A percentile compares a stretch with the other conserved stretches of the same genome.
Conservation (phyloP, 1,140 invertebrate genomes). For the Drosophila kanapiae region DNA sequence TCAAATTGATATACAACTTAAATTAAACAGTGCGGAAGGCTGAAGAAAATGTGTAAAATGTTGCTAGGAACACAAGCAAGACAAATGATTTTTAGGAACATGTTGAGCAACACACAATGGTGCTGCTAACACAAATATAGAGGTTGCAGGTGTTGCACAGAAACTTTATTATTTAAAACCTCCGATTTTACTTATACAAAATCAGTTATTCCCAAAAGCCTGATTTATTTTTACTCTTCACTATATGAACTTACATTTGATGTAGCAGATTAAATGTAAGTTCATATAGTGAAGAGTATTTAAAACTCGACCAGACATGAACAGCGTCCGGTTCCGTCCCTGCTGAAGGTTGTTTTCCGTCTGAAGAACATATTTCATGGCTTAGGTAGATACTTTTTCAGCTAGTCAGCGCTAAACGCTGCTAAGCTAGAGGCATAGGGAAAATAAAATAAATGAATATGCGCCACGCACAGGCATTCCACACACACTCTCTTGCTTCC, state of each 20-base stretch:
- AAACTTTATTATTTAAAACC: too few relatives aligned
- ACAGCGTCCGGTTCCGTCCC: not conserved
- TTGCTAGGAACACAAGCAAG: too few relatives aligned
- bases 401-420: conserved; percentile 69
- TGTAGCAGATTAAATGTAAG: not conserved
- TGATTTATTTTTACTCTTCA: too few relatives aligned
- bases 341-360: conserved; percentile 23
- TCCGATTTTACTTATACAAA: too few relatives aligned
- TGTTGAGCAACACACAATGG: too few relatives aligned
- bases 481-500: conserved; percentile 15
- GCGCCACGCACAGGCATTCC: conserved; percentile 70
- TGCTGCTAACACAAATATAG: too few relatives aligned
- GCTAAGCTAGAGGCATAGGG: conserved; percentile 39
- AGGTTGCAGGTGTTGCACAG: too few relatives aligned
- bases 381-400: conserved; percentile 71
- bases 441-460: conserved; percentile 78
- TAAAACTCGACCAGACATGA: not conserved
- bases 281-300: not conserved
- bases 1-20: too few relatives aligned
- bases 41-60: too few relatives aligned
- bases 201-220: too few relatives aligned
- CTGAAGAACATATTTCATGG: conserved; percentile 70
- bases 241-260: not conserved
- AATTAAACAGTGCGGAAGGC: too few relatives aligned
- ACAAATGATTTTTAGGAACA: too few relatives aligned